Evolutionary conservation across 2,888 invertebrate genomes (phyloP), one percentile per base, ranked within the genome.

Genomic region (Xanthia togata): DNA sequence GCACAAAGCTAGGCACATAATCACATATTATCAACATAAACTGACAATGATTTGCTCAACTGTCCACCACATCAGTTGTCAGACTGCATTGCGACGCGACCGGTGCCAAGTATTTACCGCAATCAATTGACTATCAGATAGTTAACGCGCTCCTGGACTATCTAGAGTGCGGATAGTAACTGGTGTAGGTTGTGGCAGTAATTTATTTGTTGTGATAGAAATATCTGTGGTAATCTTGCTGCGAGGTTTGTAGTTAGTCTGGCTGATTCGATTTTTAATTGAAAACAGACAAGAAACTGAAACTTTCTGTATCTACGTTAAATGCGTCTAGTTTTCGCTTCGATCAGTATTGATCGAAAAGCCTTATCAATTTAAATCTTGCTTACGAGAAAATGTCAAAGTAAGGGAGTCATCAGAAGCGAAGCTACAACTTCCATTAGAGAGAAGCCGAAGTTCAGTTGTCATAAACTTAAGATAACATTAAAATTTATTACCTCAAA

Each of bases 121-220:
- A 84, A 86, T 86, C 86, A 86, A 86, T 83, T 82, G 69, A 59
- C 72, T 69, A 81, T 76, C 85, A 59, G 69, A 64, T 76, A 70
- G 70, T 82, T 83, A 77, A 64, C 67, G 53, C 3, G 44, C 38
- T 72, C 44, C 53, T 67, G 31, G 60, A 55, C 65, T 76, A 67
- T 35, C n/a, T 62, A 20, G 26, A 44, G 35, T 57, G n/a, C 31
- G 20, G 55, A 26, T 53, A 20, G 57, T 50, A 26, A 35, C 53
- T 23, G n/a, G 9, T 62, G 26, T 12, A 20, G 4, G 12, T 44
- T 53, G 35, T 26, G 23, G 35, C 35, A 47, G 44, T 78, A 35
- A 68, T 78, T 67, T 78, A 44, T 67, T 35, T 35, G 11, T 17
- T 44, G 47, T 76, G 60, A 23, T 38, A 59, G 26, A 20, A 26